These are phyloP conservation scores for Tetramorium alpestre DNA, from an alignment of 1,140 invertebrate species.

Conservation along the genomic window DNA sequence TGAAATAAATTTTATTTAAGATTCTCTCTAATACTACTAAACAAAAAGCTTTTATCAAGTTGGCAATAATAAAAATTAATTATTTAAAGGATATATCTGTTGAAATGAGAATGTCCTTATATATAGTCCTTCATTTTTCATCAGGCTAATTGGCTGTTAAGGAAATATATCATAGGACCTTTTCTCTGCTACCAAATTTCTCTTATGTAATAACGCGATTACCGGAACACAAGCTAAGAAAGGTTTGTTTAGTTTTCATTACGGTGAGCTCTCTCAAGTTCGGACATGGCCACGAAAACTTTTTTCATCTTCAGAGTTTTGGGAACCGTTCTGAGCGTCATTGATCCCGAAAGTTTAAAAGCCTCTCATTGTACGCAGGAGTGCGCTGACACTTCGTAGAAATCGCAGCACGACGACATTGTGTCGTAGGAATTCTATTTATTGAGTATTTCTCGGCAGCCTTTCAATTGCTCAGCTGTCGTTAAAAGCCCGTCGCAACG, in stretches of 20 bases:
- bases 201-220: slow-evolving; percentile 16
- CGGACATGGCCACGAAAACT: neutral
- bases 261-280: neutral
- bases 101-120: neutral
- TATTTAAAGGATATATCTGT: slow-evolving; percentile 2
- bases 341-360: slow-evolving; percentile 51
- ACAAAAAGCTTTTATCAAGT: neutral
- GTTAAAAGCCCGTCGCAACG: slow-evolving; percentile 28
- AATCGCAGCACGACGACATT: neutral
- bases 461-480: slow-evolving; percentile 42
- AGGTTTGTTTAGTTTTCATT: slow-evolving; percentile 44
- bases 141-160: neutral
- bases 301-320: slow-evolving; percentile 34
- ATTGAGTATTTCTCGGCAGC: slow-evolving; percentile 29
- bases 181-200: neutral
- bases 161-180: neutral
- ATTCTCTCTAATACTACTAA: neutral
- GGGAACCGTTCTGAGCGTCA: slow-evolving; percentile 9
- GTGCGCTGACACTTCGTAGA: slow-evolving; percentile 6
- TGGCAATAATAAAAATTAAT: slow-evolving; percentile 4
- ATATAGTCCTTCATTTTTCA: neutral
- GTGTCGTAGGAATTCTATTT: slow-evolving; percentile 34
- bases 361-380: slow-evolving; percentile 10
- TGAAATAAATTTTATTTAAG: neutral
- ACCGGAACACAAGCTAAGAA: neutral